phyloP scores from a whole-genome alignment of 2,113 vertebrate species.

The Campylomormyrus numenius region DNA sequence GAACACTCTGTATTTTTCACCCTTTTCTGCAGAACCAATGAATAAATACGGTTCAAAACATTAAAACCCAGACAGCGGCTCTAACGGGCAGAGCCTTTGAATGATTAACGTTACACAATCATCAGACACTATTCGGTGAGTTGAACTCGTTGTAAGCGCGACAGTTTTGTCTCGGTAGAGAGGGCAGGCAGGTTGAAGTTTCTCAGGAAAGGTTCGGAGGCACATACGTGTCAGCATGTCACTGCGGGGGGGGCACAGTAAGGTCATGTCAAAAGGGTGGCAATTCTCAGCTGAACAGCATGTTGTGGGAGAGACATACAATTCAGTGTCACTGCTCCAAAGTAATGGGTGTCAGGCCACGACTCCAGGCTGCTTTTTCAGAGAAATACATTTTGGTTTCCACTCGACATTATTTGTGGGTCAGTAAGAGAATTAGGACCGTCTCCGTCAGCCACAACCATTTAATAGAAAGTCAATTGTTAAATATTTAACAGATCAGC shows the following conservation, averaged over 20 bases:
- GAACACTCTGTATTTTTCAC: neutral
- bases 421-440: neutral
- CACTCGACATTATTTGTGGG: neutral
- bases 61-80: neutral
- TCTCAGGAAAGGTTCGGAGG: neutral
- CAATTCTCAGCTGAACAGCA: neutral
- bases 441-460: neutral
- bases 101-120: neutral
- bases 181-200: neutral
- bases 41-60: neutral
- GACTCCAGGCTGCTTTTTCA: neutral
- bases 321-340: neutral
- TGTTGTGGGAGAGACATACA: neutral
- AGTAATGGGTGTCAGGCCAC: neutral
- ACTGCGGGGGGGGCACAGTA: neutral
- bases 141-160: neutral
- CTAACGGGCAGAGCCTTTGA: neutral
- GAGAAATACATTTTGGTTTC: neutral
- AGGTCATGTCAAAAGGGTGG: neutral
- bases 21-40: neutral
- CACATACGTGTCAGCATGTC: neutral
- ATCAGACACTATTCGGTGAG: neutral
- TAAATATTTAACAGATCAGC: slow-evolving; percentile 14
- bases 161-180: neutral
- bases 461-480: neutral